phyloP scores from a whole-genome alignment of 2,113 vertebrate genomes.

The cat (Felis catus) region F.catus_Fca126_mat1.0 CM031415.1:144717501-144718000 shows the following conservation, averaged over 20 bases:
- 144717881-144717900: fast-evolving
- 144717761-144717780: neutral
- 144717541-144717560: too few relatives aligned
- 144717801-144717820: neutral
- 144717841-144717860: neutral
- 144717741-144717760: neutral
- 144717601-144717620: neutral
- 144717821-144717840: fast-evolving
- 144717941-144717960: neutral
- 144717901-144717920: neutral
- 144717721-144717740: neutral
- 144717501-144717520: too few relatives aligned
- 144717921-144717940: neutral
- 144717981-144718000: neutral
- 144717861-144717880: neutral
- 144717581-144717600: neutral
- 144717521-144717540: too few relatives aligned
- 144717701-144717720: neutral
- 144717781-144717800: neutral
- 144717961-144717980: neutral
- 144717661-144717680: neutral
- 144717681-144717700: neutral
- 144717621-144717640: neutral
- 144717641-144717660: neutral
- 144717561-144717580: too few relatives aligned